Evolutionary conservation across 2,113 vertebrate genomes (phyloP).

Genomic region (Aythya baeri): DNA sequence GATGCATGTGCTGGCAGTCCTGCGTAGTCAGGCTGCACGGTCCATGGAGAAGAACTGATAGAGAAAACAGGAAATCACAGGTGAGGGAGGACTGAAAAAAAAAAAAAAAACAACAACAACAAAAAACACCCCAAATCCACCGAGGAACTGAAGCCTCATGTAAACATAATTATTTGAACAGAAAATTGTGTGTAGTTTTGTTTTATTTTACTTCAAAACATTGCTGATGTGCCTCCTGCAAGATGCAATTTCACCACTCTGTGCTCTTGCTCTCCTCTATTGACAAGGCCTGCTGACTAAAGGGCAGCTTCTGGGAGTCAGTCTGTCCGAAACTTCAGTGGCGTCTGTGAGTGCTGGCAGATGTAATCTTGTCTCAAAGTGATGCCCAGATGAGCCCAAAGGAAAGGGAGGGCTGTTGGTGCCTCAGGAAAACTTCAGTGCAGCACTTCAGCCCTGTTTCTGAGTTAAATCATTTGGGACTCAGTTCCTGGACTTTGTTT

Average conservation of each 20-base stretch:
- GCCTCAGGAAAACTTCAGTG: not conserved
- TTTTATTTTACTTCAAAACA: not conserved
- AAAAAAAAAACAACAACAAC: not conserved
- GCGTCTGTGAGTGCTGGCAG: not conserved
- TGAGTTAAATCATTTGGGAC: not conserved
- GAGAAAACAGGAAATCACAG: not conserved
- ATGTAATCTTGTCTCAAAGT: not conserved
- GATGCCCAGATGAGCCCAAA: not conserved
- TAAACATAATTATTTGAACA: not conserved
- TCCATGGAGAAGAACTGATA: not conserved
- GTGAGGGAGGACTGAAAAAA: not conserved
- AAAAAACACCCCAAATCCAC: not conserved
- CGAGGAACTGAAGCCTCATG: not conserved
- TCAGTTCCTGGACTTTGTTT: not conserved
- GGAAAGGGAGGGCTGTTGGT: not conserved
- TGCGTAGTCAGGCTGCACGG: fast-evolving
- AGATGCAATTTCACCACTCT: not conserved
- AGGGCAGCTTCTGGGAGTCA: not conserved
- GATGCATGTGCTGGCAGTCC: not conserved
- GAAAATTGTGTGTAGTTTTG: not conserved
- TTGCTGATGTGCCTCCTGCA: not conserved
- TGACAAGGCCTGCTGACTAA: not conserved
- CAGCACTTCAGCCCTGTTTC: not conserved
- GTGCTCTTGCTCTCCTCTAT: not conserved
- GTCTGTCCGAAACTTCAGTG: not conserved